Evolutionary conservation across 2,888 invertebrate genomes (phyloP), one percentile per base, ranked within the genome.

Genomic region (Parnassius smintheus): DNA sequence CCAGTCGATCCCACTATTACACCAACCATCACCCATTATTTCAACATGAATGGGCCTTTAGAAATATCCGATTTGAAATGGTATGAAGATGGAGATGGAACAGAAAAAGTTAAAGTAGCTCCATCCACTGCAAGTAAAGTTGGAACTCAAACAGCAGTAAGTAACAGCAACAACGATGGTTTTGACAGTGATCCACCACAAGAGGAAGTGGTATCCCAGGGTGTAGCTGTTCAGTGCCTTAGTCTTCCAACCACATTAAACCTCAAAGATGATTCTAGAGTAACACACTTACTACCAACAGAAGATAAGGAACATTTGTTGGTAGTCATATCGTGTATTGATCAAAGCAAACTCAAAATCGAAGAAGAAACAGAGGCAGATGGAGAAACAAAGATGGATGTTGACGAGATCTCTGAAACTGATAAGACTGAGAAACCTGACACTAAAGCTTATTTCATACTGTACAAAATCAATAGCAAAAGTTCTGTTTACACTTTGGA

Each of bases 281-380:
- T 95, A 13, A 92, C 93, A 0, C 94, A 94, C 72, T 92, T 96
- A 52, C 76, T 95, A 64, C 95, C 96, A 0, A 95, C 95, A 0
- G 93, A 93, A 67, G 95, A 95, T 76, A 94, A 94, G 66, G 92
- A 93, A 66, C 94, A 95, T 78, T 75, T 96, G 61, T 81, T 96
- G 54, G 94, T 95, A 0, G 92, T 94, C 2, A 80, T 94, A 58
- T 90, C 90, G 2, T 82, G 79, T 65, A 81, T 91, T 18, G 83
- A 86, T 18, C 85, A 83, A 0, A 82, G 82, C 0, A 83, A 81
- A 64, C 66, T 83, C 0, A 88, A 85, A 68, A 66, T 70, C 2
- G 83, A 83, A 48, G 82, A 82, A 45, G 83, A 84, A n/a, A 76
- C 73, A 0, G 88, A 88, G 56, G 74, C 74, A 2, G 88, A 91